Evolutionary conservation across 1,140 invertebrate genomes (phyloP).

Genomic region (Pantala flavescens): DNA sequence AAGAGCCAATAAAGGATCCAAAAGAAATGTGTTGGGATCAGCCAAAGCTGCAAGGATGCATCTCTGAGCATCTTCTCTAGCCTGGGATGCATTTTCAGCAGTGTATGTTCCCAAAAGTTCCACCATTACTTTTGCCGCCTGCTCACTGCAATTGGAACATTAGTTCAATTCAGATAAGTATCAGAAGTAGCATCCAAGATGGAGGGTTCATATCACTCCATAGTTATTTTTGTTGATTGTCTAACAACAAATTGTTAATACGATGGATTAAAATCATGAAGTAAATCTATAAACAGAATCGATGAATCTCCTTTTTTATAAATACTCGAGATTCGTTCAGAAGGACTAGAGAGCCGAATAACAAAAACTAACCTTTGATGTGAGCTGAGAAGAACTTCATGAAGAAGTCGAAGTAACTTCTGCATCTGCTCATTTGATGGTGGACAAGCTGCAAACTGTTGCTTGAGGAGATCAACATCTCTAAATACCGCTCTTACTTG

Average conservation of each 20-base stretch:
- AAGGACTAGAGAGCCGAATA: too few species aligned
- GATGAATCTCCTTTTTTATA: too few species aligned
- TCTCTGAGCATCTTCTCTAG: slow-evolving; percentile 89
- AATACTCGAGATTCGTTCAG: too few species aligned
- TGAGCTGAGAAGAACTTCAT: slow-evolving; percentile 69
- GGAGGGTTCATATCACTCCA: too few species aligned
- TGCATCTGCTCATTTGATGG: slow-evolving; percentile 87
- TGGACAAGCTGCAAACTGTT: slow-evolving; percentile 70
- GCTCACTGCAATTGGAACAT: slow-evolving; percentile 63
- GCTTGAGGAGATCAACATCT: slow-evolving; percentile 68
- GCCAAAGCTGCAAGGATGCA: slow-evolving; percentile 91
- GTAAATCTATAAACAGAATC: slow-evolving; percentile 15
- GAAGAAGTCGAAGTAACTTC: slow-evolving; percentile 76
- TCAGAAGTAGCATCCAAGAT: too few species aligned
- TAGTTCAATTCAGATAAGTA: too few species aligned
- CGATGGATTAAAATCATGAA: background rate
- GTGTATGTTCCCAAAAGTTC: slow-evolving; percentile 92
- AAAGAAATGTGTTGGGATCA: slow-evolving; percentile 87
- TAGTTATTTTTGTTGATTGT: slow-evolving; percentile 7
- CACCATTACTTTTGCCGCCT: slow-evolving; percentile 92
- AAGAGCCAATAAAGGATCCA: slow-evolving; percentile 84
- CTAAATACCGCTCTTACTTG: slow-evolving; percentile 71
- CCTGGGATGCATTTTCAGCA: slow-evolving; percentile 90
- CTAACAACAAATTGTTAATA: background rate
- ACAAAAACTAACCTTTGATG: slow-evolving; percentile 56